A percentile compares a stretch with the other conserved stretches of the same genome.
Evolutionary conservation across 2,113 vertebrate species (phyloP).

Genomic region (Shinisaurus crocodilurus): DNA sequence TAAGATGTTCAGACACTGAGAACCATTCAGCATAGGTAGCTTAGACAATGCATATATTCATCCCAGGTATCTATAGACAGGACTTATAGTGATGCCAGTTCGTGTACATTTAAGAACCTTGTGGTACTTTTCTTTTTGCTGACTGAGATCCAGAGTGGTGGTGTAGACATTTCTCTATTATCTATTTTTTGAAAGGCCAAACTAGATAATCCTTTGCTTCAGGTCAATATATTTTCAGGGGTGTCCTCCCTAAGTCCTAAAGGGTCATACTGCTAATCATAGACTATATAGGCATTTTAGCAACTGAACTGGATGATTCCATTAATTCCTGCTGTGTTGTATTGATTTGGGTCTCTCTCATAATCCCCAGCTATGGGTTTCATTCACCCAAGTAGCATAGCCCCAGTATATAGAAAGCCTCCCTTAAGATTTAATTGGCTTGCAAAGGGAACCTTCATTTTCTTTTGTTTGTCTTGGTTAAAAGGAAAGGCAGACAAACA

Average conservation of each 20-base stretch:
- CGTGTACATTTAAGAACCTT: background rate
- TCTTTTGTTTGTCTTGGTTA: constrained; percentile 29
- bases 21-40: background rate
- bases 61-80: no score
- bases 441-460: constrained; percentile 36
- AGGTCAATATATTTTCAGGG: background rate
- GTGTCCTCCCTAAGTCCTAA: fast-evolving
- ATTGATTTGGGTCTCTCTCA: constrained; percentile 5
- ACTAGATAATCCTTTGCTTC: background rate
- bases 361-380: background rate
- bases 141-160: background rate
- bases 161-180: background rate
- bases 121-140: background rate
- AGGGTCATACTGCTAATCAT: background rate
- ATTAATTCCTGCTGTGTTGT: background rate
- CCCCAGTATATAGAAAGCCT: constrained; percentile 8
- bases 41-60: background rate
- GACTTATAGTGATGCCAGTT: background rate
- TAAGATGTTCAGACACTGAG: background rate
- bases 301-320: background rate
- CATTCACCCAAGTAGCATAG: background rate
- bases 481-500: constrained; percentile 13
- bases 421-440: constrained; percentile 46
- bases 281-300: background rate
- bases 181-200: background rate